Conservation (phyloP, 92 coral and sea anemone species). For the Blastomussa wellsi region DNA sequence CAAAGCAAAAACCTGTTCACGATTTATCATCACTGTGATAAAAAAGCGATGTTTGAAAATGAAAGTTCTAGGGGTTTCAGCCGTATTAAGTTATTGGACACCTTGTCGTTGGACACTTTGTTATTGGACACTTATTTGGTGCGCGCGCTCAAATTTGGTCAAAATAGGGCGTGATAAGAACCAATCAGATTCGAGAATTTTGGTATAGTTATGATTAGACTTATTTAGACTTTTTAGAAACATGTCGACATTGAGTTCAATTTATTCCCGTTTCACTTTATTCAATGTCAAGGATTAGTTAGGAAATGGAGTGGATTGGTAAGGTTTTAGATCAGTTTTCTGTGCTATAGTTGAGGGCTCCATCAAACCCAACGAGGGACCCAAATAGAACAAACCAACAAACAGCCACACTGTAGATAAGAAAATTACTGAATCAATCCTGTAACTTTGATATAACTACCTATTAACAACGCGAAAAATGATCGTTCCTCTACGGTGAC, state of each 20-base stretch:
- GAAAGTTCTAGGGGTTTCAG: too few species aligned
- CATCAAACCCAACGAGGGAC: neutral
- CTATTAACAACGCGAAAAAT: neutral
- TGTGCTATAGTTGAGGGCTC: neutral
- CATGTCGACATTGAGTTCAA: neutral
- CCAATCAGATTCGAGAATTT: too few species aligned
- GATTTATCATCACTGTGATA: too few species aligned
- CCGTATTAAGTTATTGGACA: too few species aligned
- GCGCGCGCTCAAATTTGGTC: too few species aligned
- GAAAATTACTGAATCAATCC: neutral
- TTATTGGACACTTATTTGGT: too few species aligned
- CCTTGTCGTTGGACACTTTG: too few species aligned
- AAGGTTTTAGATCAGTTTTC: neutral
- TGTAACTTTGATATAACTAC: neutral
- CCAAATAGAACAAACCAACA: neutral
- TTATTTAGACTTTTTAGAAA: neutral
- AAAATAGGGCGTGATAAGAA: too few species aligned
- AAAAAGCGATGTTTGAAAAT: too few species aligned
- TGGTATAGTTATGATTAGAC: too few species aligned
- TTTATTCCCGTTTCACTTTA: neutral
- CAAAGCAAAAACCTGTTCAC: too few species aligned
- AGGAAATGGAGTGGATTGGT: neutral
- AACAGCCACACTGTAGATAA: neutral
- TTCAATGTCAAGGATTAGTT: neutral
- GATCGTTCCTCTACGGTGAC: neutral